Conservation (phyloP, 2,797 vertebrate species). For the Lagocephalus sceleratus region DNA sequence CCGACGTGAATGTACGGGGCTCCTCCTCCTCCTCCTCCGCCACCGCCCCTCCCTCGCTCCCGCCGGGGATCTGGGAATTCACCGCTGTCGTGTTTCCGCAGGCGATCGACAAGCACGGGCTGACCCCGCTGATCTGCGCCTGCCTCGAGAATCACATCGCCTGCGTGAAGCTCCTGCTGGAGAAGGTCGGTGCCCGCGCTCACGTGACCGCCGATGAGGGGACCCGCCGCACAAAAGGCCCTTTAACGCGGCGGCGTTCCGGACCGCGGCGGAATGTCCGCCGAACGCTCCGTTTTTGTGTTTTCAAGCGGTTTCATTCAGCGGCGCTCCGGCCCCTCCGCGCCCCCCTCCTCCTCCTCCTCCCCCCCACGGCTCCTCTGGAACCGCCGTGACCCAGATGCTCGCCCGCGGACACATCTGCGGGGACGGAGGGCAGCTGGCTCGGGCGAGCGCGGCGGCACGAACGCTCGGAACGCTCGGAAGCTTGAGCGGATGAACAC, state of each 20-base stretch:
- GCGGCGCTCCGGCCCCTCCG: too few relatives aligned
- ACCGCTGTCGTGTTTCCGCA: slow-evolving; percentile 44
- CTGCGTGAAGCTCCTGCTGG: slow-evolving; percentile 92
- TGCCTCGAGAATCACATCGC: slow-evolving; percentile 85
- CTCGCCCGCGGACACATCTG: slow-evolving; percentile 19
- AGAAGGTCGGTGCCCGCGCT: slow-evolving; percentile 79
- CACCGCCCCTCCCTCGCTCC: background rate
- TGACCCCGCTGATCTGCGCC: slow-evolving; percentile 90
- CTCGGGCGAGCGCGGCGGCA: too few relatives aligned
- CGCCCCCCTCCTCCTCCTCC: slow-evolving; percentile 14
- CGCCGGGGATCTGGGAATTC: background rate
- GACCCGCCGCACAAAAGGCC: slow-evolving; percentile 58
- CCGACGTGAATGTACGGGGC: slow-evolving; percentile 93
- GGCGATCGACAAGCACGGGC: slow-evolving; percentile 90
- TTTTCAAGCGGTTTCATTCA: slow-evolving; percentile 31
- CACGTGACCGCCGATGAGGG: slow-evolving; percentile 62
- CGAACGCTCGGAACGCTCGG: too few relatives aligned
- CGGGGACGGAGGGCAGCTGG: slow-evolving; percentile 1
- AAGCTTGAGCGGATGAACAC: too few relatives aligned
- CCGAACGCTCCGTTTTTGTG: slow-evolving; percentile 20
- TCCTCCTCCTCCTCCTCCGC: too few relatives aligned
- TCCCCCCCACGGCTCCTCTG: slow-evolving; percentile 7
- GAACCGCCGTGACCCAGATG: slow-evolving; percentile 5
- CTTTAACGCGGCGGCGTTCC: slow-evolving; percentile 41
- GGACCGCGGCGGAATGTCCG: slow-evolving; percentile 63